Evolutionary conservation across 2,888 invertebrate genomes (phyloP).

Genomic region (Tridacna crocea): DNA sequence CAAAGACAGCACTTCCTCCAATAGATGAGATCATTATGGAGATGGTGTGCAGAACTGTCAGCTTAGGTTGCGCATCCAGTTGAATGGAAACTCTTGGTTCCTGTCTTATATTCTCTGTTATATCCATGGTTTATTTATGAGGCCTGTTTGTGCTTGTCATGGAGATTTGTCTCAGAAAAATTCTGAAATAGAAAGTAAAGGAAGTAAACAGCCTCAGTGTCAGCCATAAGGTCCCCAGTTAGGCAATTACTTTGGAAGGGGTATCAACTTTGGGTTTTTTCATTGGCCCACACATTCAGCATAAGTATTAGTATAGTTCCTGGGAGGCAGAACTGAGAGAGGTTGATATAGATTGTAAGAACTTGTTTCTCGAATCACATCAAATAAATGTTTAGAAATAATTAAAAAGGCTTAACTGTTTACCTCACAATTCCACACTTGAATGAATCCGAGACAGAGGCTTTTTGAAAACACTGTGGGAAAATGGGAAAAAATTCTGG

Average conservation of each 20-base stretch:
- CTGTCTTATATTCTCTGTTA: background rate
- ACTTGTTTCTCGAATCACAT: too few species aligned
- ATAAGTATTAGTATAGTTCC: too few species aligned
- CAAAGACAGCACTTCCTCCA: slow-evolving; percentile 68
- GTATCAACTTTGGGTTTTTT: too few species aligned
- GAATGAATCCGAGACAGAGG: too few species aligned
- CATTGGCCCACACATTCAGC: too few species aligned
- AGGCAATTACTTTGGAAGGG: too few species aligned
- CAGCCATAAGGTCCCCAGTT: too few species aligned
- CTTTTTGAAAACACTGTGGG: background rate
- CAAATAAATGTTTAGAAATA: too few species aligned
- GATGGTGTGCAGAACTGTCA: slow-evolving; percentile 47
- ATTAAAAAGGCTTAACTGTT: background rate
- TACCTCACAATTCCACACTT: background rate
- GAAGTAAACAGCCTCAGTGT: background rate
- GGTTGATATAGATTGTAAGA: too few species aligned
- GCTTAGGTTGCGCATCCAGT: slow-evolving; percentile 24
- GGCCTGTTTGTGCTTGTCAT: background rate
- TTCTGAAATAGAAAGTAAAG: background rate
- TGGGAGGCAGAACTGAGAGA: too few species aligned
- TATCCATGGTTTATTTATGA: background rate
- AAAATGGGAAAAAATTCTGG: background rate
- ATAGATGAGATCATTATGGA: slow-evolving; percentile 63
- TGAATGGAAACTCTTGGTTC: slow-evolving; percentile 8
- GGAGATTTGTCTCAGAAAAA: background rate